These are phyloP conservation scores for Neofelis nebulosa DNA, from an alignment of 2,113 vertebrate genomes.

Conservation along the genomic window DNA sequence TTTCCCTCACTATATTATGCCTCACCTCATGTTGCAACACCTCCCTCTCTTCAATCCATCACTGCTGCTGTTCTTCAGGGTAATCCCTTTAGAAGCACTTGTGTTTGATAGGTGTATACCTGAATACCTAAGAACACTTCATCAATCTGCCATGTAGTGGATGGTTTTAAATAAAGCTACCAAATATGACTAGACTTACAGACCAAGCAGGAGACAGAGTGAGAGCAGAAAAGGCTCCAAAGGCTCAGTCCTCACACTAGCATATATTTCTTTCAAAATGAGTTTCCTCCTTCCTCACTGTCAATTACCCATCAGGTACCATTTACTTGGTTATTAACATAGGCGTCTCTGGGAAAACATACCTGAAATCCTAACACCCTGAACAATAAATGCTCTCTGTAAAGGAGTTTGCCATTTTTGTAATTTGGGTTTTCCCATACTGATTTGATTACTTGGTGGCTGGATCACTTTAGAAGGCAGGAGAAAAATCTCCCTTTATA, in stretches of 20 bases:
- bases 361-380: not conserved
- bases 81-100: not conserved
- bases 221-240: not conserved
- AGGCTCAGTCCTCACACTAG: not conserved
- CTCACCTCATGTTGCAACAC: not conserved
- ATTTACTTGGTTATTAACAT: not conserved
- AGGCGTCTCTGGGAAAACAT: not conserved
- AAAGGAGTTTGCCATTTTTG: not conserved
- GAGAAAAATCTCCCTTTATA: not conserved
- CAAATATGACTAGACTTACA: not conserved
- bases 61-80: not conserved
- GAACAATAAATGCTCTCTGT: not conserved
- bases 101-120: not conserved
- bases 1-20: not conserved
- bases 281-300: not conserved
- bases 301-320: not conserved
- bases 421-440: not conserved
- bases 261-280: not conserved
- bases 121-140: not conserved
- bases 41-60: not conserved
- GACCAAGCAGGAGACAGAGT: not conserved
- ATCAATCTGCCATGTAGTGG: not conserved
- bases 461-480: not conserved
- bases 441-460: constrained; percentile 2
- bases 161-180: not conserved